Evolutionary conservation across 2,888 invertebrate species (phyloP), one percentile per base, ranked within the genome.

Genomic region (Ganaspis brasiliensis): DNA sequence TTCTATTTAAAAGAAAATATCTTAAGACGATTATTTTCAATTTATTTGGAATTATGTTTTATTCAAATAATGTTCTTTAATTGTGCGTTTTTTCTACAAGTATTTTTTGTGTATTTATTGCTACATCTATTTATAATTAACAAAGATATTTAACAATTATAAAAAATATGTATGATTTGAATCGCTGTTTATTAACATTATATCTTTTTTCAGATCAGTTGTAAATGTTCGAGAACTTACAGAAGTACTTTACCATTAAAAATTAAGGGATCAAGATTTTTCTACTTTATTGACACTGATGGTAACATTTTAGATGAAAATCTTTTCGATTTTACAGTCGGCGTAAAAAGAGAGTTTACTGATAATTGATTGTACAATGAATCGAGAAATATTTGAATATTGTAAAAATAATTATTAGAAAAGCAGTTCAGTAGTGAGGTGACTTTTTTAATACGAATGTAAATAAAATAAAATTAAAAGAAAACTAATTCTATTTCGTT

Each of bases 281-380:
- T 70, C 16, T 85, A 79, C 73, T 24, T 85, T 0, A 0, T 86
- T 1, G 85, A 86, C 35, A 73, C 76, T 24, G 16, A 19, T 12
- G 87, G 86, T 3, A 57, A 75, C 21, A 85, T 85, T 76, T 70
- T 83, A 3, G 86, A 87, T 83, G 79, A 84, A 52, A 75, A 81
- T 49, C 74, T 87, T 21, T 87, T 84, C 73, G 87, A 87, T 77
- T 21, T 40, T 14, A 83, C 84, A 10, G 72, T 85, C 21, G 86
- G 82, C 5, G 5, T 73, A 16, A 0, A n/a, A 8, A 74, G 81
- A 45, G 52, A 52, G 2, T 9, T 52, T 0, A 0, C n/a, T 52
- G 0, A 52, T 0, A 19, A 16, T 52, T 52, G 19, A 52, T 16
- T n/a, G n/a, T n/a, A n/a, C n/a, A n/a, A n/a, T n/a, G n/a, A n/a